Conservation (phyloP, 2,113 vertebrate genomes). For the Plecotus auritus region DNA sequence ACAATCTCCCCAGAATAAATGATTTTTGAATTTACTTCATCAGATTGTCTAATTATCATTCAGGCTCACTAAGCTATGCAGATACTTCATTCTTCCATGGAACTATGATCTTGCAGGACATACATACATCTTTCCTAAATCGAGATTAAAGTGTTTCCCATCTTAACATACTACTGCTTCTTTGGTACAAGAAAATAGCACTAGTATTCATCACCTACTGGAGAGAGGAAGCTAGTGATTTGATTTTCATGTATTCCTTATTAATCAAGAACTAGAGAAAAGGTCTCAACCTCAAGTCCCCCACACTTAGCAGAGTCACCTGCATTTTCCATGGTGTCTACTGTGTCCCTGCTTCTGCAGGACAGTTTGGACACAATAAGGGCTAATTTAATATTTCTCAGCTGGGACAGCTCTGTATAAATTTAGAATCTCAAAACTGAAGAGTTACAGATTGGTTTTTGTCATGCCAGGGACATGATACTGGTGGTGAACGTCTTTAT, state of each 20-base stretch:
- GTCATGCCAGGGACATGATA: not conserved
- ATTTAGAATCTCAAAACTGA: not conserved
- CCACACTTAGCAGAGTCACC: not conserved
- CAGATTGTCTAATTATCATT: not conserved
- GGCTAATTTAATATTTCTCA: not conserved
- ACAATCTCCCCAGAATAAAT: not conserved
- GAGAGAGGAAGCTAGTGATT: not conserved
- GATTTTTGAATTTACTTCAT: not conserved
- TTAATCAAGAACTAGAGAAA: not conserved
- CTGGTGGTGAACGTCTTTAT: not conserved
- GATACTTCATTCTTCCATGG: not conserved
- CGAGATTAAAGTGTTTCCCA: not conserved
- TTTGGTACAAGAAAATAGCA: not conserved
- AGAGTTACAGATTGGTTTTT: not conserved
- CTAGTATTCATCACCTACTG: not conserved
- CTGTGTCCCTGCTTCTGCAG: not conserved
- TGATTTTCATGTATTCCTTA: not conserved
- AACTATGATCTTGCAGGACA: not conserved
- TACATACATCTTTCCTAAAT: not conserved
- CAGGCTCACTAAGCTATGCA: not conserved
- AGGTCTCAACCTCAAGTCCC: not conserved
- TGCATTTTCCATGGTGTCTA: not conserved
- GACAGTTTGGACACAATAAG: not conserved
- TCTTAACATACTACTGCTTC: not conserved
- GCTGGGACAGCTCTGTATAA: not conserved